phyloP scores from a whole-genome alignment of 2,113 vertebrate genomes.

The Dinomys branickii region DNA sequence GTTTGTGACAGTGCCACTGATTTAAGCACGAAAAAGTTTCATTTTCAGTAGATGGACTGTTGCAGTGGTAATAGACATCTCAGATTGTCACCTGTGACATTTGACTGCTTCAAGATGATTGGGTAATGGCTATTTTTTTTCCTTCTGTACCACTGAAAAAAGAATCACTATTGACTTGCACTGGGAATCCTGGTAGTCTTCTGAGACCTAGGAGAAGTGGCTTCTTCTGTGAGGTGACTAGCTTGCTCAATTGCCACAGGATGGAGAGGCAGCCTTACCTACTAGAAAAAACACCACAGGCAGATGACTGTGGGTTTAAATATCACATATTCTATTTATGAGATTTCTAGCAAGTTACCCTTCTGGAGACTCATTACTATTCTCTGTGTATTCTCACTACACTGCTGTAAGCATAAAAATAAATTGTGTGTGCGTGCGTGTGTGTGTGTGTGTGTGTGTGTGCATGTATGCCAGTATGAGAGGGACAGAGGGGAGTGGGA shows the following conservation, averaged over 20 bases:
- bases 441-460: background rate
- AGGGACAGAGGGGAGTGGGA: background rate
- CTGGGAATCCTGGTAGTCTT: background rate
- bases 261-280: background rate
- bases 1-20: conserved; percentile 62
- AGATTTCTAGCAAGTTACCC: background rate
- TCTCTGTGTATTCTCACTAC: background rate
- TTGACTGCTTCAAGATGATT: conserved; percentile 11
- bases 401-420: background rate
- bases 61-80: conserved; percentile 1
- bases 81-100: conserved; percentile 21
- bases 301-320: background rate
- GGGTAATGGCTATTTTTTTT: background rate
- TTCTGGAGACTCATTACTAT: background rate
- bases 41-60: conserved; percentile 71
- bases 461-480: background rate
- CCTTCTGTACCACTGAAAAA: background rate
- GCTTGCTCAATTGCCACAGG: background rate
- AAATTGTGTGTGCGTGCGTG: background rate
- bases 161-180: background rate
- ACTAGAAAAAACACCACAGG: background rate
- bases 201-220: background rate
- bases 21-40: conserved; percentile 56
- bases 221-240: background rate
- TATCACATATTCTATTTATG: background rate